Evolutionary conservation across 2,888 invertebrate genomes (phyloP).

Genomic region (Linnaemya tessellans): DNA sequence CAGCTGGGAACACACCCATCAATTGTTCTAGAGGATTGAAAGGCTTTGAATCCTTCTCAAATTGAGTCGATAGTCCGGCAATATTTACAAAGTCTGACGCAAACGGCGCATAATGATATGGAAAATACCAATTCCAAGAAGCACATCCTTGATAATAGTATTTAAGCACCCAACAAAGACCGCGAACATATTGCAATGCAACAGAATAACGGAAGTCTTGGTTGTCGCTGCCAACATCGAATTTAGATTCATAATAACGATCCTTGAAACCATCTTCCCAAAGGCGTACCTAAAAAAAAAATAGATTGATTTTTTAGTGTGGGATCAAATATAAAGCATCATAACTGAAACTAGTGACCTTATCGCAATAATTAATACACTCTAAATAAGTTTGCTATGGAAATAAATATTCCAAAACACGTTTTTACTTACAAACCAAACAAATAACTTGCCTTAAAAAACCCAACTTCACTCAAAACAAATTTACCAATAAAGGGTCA

Average conservation of each 20-base stretch:
- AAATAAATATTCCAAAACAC: no score
- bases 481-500: no score
- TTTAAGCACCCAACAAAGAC: conserved; percentile 98
- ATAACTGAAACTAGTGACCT: no score
- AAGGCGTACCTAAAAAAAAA: conserved; percentile 85
- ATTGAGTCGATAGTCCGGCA: conserved; percentile 92
- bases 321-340: no score
- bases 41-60: conserved; percentile 94
- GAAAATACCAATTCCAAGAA: conserved; percentile 99
- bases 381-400: no score
- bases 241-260: conserved; percentile 97
- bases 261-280: conserved; percentile 99
- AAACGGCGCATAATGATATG: conserved; percentile 99
- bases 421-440: no score
- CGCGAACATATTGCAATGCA: conserved; percentile 96
- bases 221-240: conserved; percentile 90
- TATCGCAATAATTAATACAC: no score
- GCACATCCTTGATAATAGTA: conserved; percentile 99
- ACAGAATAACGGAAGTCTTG: conserved; percentile 95
- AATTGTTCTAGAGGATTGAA: conserved; percentile 99
- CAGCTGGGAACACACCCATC: conserved; percentile 99
- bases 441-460: no score
- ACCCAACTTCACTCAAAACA: no score
- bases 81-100: conserved; percentile 99
- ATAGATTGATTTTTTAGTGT: no score